Percentiles rank a stretch among this genome's conserved stretches.
Evolutionary conservation across 1,140 invertebrate genomes (phyloP).

Genomic region (Lasaia peninsularis): DNA sequence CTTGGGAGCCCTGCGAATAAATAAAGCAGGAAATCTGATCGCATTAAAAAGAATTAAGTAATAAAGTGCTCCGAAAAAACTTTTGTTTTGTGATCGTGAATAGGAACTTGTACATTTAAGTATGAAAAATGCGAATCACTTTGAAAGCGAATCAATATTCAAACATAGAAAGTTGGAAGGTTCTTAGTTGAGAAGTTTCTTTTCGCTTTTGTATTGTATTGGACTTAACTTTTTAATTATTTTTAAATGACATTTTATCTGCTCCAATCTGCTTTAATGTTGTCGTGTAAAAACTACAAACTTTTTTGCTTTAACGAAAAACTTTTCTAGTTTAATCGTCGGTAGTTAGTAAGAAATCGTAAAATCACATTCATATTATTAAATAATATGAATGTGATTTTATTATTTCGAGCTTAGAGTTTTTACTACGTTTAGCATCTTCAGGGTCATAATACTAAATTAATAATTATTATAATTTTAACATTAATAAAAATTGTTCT

Average conservation of each 20-base stretch:
- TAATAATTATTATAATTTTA: too few relatives aligned
- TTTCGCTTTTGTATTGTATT: constrained; percentile 31
- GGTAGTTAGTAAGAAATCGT: too few relatives aligned
- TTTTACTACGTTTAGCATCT: too few relatives aligned
- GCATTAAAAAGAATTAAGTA: constrained; percentile 54
- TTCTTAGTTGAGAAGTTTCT: constrained; percentile 46
- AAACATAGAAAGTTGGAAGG: constrained; percentile 59
- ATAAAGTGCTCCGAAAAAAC: constrained; percentile 48
- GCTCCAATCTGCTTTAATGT: too few relatives aligned
- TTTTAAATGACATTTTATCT: not conserved
- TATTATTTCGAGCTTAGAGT: too few relatives aligned
- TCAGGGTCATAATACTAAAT: too few relatives aligned
- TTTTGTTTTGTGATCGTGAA: constrained; percentile 67
- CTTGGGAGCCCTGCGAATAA: not conserved
- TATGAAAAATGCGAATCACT: constrained; percentile 69
- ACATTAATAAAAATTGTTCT: too few relatives aligned
- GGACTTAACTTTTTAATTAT: constrained; percentile 18
- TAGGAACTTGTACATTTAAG: constrained; percentile 69
- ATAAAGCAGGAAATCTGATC: constrained; percentile 33
- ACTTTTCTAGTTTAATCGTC: too few relatives aligned
- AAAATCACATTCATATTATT: too few relatives aligned
- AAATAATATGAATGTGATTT: too few relatives aligned
- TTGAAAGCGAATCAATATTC: constrained; percentile 66
- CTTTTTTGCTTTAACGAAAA: too few relatives aligned
- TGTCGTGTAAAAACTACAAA: too few relatives aligned